Conservation (phyloP, 2,888 invertebrate species). For the Chloroclysta siterata region DNA sequence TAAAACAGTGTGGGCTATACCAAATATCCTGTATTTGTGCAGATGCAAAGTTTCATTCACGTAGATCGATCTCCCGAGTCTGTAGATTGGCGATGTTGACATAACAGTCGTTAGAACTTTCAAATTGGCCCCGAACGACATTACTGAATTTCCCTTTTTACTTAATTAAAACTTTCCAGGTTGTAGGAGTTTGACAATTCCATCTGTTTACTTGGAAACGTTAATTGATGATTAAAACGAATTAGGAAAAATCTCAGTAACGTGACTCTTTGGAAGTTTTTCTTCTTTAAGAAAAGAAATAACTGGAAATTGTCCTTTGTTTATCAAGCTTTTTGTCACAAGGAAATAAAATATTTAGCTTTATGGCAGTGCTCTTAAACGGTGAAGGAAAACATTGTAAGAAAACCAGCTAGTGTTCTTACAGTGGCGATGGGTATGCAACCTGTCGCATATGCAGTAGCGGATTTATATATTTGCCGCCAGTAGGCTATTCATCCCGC, state of each 20-base stretch:
- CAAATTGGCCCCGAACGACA: slow-evolving; percentile 66
- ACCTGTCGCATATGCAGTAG: too few species aligned
- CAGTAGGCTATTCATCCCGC: too few species aligned
- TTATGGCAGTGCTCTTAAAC: too few species aligned
- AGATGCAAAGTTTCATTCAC: too few species aligned
- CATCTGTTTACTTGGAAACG: slow-evolving; percentile 37
- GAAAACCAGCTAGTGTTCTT: too few species aligned
- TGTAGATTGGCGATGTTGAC: slow-evolving; percentile 45
- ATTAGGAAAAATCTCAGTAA: slow-evolving; percentile 23
- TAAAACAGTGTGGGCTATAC: too few species aligned
- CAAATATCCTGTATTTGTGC: too few species aligned
- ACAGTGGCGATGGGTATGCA: too few species aligned
- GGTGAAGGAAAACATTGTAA: too few species aligned
- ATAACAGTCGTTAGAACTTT: slow-evolving; percentile 73
- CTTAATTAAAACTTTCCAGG: slow-evolving; percentile 74
- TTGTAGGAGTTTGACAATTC: slow-evolving; percentile 35
- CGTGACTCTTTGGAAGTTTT: not conserved
- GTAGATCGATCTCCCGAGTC: slow-evolving; percentile 14
- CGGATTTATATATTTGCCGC: too few species aligned
- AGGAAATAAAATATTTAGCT: too few species aligned
- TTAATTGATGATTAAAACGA: slow-evolving; percentile 36
- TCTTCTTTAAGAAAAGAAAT: not conserved
- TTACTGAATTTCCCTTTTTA: slow-evolving; percentile 63
- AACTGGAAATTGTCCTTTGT: not conserved
- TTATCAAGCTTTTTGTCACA: too few species aligned